Evolutionary conservation across 2,113 vertebrate genomes (phyloP).

Genomic region (Phasianus colchicus): DNA sequence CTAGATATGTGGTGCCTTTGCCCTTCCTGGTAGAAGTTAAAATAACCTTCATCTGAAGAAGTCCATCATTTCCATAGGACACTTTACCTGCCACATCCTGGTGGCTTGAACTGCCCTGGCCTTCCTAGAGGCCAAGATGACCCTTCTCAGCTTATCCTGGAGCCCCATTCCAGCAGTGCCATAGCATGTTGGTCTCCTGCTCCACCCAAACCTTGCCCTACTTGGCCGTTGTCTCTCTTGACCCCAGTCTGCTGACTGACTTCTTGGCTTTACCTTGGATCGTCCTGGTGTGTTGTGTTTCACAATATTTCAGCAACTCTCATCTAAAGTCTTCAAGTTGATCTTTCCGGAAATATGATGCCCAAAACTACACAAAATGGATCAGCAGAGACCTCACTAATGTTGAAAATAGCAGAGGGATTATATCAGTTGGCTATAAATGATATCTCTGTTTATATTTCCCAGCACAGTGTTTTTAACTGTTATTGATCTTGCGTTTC

Average conservation of each 20-base stretch:
- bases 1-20: not conserved
- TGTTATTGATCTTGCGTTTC: not conserved
- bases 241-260: not conserved
- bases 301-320: not conserved
- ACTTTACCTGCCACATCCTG: not conserved
- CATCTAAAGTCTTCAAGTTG: not conserved
- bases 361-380: conserved; percentile 49
- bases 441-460: not conserved
- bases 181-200: not conserved
- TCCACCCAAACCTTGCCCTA: not conserved
- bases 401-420: conserved; percentile 21
- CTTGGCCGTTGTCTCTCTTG: not conserved
- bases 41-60: not conserved
- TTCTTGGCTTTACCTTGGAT: not conserved
- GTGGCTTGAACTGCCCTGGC: not conserved
- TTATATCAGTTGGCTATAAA: conserved; percentile 42
- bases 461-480: not conserved
- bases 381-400: not conserved
- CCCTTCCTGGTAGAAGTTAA: not conserved
- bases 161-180: not conserved
- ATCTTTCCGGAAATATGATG: conserved; percentile 22
- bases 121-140: not conserved
- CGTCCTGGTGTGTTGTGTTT: not conserved
- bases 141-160: not conserved
- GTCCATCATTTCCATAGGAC: not conserved